phyloP scores from a whole-genome alignment of 1,140 invertebrate genomes.

The Brachionus sp. region DNA sequence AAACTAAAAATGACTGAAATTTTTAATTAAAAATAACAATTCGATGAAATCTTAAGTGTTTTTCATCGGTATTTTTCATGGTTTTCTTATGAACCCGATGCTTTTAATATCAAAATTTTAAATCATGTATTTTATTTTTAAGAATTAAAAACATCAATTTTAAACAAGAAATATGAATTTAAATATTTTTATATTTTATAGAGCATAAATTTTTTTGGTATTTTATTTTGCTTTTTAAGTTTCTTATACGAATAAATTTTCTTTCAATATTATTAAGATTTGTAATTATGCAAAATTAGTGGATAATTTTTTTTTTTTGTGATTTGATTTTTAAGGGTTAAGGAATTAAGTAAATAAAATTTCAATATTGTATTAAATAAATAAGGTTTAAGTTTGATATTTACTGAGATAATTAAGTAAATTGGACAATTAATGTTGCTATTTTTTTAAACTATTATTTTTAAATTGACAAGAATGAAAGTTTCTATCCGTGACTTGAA shows the following conservation, averaged over 20 bases:
- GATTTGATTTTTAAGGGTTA: background rate
- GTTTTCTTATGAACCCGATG: too few species aligned
- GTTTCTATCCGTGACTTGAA: slow-evolving; percentile 5
- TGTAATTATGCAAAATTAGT: background rate
- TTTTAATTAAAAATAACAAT: background rate
- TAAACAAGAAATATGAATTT: too few species aligned
- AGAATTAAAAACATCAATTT: too few species aligned
- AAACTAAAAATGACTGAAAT: too few species aligned
- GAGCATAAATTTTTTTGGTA: background rate
- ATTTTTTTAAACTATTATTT: background rate
- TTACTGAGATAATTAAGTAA: background rate
- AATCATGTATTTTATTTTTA: too few species aligned
- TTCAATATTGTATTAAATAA: background rate
- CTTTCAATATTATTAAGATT: background rate
- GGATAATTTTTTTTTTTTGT: background rate
- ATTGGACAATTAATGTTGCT: too few species aligned
- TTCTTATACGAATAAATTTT: background rate
- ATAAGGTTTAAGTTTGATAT: too few species aligned
- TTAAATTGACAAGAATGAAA: background rate
- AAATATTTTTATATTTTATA: too few species aligned
- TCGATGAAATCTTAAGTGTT: too few species aligned
- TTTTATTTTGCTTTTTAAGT: background rate
- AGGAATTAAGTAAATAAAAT: background rate
- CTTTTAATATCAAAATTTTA: background rate
- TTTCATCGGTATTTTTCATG: too few species aligned